phyloP scores from a whole-genome alignment of 2,888 invertebrate species.

The Diarsia dahlii region DNA sequence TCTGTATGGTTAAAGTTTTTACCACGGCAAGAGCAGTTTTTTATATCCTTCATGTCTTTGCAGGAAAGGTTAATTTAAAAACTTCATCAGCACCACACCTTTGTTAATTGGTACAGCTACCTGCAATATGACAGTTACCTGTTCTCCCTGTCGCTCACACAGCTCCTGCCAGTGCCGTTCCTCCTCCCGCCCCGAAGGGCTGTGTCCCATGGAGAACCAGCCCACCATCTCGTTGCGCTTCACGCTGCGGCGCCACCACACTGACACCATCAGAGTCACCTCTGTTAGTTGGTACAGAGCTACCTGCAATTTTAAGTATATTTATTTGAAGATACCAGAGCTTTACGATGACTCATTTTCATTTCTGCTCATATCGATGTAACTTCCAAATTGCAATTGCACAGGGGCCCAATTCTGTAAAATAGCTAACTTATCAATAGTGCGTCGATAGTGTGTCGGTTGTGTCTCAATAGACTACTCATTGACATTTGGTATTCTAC shows the following conservation, averaged over 20 bases:
- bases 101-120: conserved; percentile 95
- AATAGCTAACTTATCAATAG: too few relatives aligned
- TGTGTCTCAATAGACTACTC: too few relatives aligned
- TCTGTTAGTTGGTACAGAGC: conserved; percentile 98
- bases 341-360: too few relatives aligned
- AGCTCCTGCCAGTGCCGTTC: conserved; percentile 98
- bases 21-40: not conserved
- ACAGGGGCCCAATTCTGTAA: too few relatives aligned
- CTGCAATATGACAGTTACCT: conserved; percentile 82
- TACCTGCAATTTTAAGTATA: conserved; percentile 90
- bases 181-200: conserved; percentile 98
- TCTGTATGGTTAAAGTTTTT: not conserved
- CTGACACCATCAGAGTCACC: conserved; percentile 98
- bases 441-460: too few relatives aligned
- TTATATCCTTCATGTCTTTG: not conserved
- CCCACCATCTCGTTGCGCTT: conserved; percentile 99
- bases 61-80: not conserved
- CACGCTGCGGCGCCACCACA: conserved; percentile 97
- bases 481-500: too few relatives aligned
- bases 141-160: conserved; percentile 96
- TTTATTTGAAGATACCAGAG: too few relatives aligned
- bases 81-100: conserved; percentile 94
- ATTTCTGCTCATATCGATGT: too few relatives aligned
- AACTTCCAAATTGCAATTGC: too few relatives aligned
- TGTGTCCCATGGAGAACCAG: conserved; percentile 98